These are phyloP conservation scores for Drosophila sp. DNA, from an alignment of 1,140 invertebrate genomes.

Conservation along the genomic window DNA sequence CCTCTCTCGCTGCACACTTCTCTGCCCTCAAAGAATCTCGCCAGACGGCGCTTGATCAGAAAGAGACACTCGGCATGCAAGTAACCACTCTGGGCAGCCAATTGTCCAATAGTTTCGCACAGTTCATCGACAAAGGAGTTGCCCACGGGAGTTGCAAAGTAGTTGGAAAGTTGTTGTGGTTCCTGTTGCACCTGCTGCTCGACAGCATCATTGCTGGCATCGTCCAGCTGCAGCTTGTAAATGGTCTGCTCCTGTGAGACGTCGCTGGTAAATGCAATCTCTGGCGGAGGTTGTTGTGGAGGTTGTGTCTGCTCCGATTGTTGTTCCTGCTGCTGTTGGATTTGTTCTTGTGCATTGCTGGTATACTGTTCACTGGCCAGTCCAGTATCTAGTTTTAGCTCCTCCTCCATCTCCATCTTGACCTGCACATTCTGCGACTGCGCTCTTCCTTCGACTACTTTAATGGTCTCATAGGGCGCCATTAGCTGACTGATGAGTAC, in stretches of 20 bases:
- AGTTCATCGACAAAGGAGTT: constrained; percentile 64
- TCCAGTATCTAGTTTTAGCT: constrained; percentile 40
- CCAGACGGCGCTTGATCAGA: constrained; percentile 69
- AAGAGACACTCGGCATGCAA: constrained; percentile 75
- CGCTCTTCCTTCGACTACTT: constrained; percentile 31
- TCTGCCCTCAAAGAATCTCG: constrained; percentile 70
- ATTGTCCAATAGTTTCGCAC: constrained; percentile 74
- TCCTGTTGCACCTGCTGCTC: constrained; percentile 26
- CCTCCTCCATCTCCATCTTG: constrained; percentile 64
- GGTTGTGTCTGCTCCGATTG: constrained; percentile 6
- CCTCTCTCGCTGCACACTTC: constrained; percentile 64
- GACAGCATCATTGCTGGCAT: constrained; percentile 40
- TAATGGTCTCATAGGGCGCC: constrained; percentile 77
- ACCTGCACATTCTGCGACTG: constrained; percentile 19
- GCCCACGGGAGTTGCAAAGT: constrained; percentile 70
- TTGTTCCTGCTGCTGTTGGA: constrained; percentile 16
- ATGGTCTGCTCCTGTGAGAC: constrained; percentile 53
- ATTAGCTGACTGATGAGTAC: constrained; percentile 77
- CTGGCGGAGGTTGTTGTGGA: constrained; percentile 19
- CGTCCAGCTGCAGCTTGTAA: constrained; percentile 62
- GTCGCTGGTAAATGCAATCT: constrained; percentile 38
- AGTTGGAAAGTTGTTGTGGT: constrained; percentile 61
- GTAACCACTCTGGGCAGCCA: constrained; percentile 71
- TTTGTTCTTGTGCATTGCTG: neutral
- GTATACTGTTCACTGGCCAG: constrained; percentile 32